A percentile compares a stretch with the other conserved stretches of the same genome.
Evolutionary conservation across 2,113 vertebrate species (phyloP).

Genomic region (Phylloscopus trochiloides): DNA sequence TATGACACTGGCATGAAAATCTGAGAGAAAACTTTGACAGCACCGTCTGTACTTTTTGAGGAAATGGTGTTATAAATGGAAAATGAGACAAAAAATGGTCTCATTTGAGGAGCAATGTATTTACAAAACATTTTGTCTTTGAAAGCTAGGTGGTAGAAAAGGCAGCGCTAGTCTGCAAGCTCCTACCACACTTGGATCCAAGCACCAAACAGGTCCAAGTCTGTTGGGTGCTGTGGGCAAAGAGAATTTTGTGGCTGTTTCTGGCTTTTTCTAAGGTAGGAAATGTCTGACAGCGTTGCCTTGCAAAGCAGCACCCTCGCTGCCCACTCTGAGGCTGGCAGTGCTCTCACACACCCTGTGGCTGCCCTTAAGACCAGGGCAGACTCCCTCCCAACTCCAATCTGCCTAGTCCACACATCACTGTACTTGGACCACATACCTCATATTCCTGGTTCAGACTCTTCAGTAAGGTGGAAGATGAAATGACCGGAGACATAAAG

Average conservation of each 20-base stretch:
- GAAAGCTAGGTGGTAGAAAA: neutral
- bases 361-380: rapidly evolving
- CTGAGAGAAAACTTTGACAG: neutral
- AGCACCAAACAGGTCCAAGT: neutral
- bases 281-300: neutral
- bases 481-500: neutral
- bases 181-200: neutral
- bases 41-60: neutral
- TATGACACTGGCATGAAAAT: neutral
- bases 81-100: neutral
- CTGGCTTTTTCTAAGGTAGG: neutral
- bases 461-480: neutral
- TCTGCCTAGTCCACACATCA: neutral
- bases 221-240: neutral
- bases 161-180: neutral
- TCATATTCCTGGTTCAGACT: neutral
- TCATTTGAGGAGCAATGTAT: neutral
- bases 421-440: neutral
- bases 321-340: neutral
- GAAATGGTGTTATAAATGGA: neutral
- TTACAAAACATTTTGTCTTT: neutral
- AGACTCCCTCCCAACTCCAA: neutral
- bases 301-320: rapidly evolving
- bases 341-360: neutral
- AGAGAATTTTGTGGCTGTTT: neutral